Base-by-base conservation (phyloP, 2,113 vertebrate genomes). In the Lepisosteus oculatus region DNA sequence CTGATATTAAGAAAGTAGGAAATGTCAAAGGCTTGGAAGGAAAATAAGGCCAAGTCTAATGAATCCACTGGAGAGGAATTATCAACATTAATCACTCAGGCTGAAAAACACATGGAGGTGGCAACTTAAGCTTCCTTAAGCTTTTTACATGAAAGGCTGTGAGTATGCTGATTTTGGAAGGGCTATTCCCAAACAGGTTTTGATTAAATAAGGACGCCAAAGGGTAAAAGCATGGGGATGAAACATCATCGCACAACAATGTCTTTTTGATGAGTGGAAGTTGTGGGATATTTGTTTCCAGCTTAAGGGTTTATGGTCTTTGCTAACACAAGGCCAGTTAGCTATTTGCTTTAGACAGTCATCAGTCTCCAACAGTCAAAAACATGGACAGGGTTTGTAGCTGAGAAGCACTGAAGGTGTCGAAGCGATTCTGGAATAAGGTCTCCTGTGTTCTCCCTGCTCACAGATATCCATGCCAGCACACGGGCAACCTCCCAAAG, bases 1-100 rank as follows among this genome's bases (percentile, higher is more conserved):
- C 84, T 85, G 81, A 87, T 88, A 90, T 85, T 87, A 87, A 86
- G 83, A 86, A 84, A 87, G 84, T 81, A 86, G 87, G 84, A 88
- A 88, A 89, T 90, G 87, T 88, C 83, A 86, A 81, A 85, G 81
- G 79, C 80, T 82, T 81, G 78, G 77, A 89, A 89, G 84, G 85
- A 88, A 90, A 88, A 89, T 88, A 88, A 85, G 81, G 84, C 78
- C 29, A 29, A 72, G 74, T 85, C 88, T 88, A 87, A 87, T 88
- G 85, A 88, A 86, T 86, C 82, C 85, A 73, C 85, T 82, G 80
- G 85, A 89, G 86, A 84, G 83, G 85, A 86, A 86, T 89, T 87
- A 88, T 86, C 81, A 85, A 79, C 88, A 88, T 89, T 88, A 88
- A 89, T 88, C 85, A 91, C 85, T 83, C 82, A 82, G 73, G 80